phyloP scores from a whole-genome alignment of 2,113 vertebrate genomes.

The Uria lomvia region DNA sequence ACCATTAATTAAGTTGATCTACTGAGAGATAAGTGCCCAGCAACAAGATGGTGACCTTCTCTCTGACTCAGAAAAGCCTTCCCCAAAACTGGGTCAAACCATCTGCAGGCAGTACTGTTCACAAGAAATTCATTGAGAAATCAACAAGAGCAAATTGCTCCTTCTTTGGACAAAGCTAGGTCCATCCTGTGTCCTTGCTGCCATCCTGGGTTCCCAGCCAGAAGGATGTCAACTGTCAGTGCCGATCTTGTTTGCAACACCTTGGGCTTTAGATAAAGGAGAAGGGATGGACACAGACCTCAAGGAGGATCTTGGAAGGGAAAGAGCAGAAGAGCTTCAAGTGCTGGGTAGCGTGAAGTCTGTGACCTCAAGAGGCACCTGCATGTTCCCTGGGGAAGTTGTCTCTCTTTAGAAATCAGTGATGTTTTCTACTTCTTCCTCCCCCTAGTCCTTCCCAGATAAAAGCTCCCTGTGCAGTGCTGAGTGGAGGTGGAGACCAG shows the following conservation, averaged over 20 bases:
- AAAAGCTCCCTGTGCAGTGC: not conserved
- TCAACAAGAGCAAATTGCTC: not conserved
- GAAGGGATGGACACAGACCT: not conserved
- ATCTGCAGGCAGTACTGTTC: not conserved
- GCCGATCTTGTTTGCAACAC: not conserved
- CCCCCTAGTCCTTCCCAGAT: not conserved
- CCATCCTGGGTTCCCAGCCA: not conserved
- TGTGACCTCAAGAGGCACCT: not conserved
- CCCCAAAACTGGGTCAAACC: not conserved
- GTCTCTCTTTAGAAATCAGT: not conserved
- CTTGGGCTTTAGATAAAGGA: not conserved
- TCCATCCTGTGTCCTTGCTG: not conserved
- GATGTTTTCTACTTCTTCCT: not conserved
- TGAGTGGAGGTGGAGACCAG: not conserved
- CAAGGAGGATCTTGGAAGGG: not conserved
- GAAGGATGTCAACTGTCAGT: not conserved
- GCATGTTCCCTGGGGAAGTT: not conserved
- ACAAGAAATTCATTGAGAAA: not conserved
- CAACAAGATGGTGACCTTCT: not conserved
- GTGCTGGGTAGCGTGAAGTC: not conserved
- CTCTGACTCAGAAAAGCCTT: not conserved
- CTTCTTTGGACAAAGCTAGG: not conserved
- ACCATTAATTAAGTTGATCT: not conserved
- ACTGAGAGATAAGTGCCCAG: not conserved
- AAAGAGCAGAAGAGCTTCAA: not conserved